Percentiles rank a stretch among this genome's conserved stretches.
Conservation (phyloP, 2,888 invertebrate species). For the Cerceris rybyensis region DNA sequence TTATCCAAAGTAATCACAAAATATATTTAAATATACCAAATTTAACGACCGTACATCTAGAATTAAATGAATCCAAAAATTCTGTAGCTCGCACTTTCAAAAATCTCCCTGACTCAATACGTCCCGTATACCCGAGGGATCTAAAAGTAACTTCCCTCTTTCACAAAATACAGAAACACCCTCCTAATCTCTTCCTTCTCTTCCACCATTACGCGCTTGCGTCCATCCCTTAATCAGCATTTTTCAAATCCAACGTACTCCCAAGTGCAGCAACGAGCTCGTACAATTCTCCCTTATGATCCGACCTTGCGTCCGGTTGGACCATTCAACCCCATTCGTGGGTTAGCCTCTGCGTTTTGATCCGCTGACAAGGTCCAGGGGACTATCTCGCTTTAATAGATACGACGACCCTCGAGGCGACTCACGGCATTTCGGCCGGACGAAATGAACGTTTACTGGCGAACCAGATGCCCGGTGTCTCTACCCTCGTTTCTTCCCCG, state of each 20-base stretch:
- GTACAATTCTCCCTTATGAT: slow-evolving; percentile 17
- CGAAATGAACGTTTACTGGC: slow-evolving; percentile 44
- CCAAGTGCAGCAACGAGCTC: slow-evolving; percentile 2
- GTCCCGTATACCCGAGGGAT: neutral
- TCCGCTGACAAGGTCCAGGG: slow-evolving; percentile 59
- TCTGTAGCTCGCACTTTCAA: neutral
- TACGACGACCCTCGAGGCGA: slow-evolving; percentile 64
- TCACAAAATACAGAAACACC: neutral
- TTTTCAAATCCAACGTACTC: neutral
- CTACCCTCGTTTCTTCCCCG: slow-evolving; percentile 52
- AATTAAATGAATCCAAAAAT: neutral
- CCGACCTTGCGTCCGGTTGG: slow-evolving; percentile 7
- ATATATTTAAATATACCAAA: too few relatives aligned
- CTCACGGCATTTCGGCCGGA: slow-evolving; percentile 55
- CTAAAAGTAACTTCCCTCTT: neutral
- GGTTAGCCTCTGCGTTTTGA: slow-evolving; percentile 48
- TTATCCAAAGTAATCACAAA: too few relatives aligned
- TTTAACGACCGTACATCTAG: too few relatives aligned
- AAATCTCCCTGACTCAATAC: neutral
- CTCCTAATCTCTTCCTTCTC: neutral
- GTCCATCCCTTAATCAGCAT: neutral
- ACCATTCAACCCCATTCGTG: slow-evolving; percentile 17
- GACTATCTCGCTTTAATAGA: slow-evolving; percentile 64
- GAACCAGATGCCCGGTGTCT: slow-evolving; percentile 32
- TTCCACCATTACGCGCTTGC: neutral